phyloP scores from a whole-genome alignment of 2,888 invertebrate genomes.

The Heterodera filipjevi region DNA sequence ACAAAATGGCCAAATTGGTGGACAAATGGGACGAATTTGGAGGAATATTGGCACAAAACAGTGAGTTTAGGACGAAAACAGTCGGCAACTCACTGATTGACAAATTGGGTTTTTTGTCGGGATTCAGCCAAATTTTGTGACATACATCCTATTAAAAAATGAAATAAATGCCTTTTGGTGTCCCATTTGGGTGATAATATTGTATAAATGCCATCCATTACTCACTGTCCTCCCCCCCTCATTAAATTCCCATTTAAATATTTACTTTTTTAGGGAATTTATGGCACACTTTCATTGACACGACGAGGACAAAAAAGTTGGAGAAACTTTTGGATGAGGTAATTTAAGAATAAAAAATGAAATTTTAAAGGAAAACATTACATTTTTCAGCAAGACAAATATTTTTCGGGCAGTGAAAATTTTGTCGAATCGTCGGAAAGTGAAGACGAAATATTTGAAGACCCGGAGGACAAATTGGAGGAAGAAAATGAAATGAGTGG shows the following conservation, averaged over 20 bases:
- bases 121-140: too few relatives aligned
- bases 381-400: not conserved
- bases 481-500: not conserved
- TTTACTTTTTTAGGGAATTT: not conserved
- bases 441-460: not conserved
- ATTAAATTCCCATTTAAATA: too few relatives aligned
- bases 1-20: not conserved
- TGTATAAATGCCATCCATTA: too few relatives aligned
- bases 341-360: not conserved
- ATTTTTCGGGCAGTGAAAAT: not conserved
- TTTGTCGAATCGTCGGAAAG: not conserved
- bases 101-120: too few relatives aligned
- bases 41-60: not conserved
- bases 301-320: not conserved
- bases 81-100: too few relatives aligned
- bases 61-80: not conserved
- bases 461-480: not conserved
- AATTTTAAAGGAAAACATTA: not conserved
- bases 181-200: too few relatives aligned
- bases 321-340: not conserved
- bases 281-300: not conserved
- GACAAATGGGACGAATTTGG: not conserved
- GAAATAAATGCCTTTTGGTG: too few relatives aligned
- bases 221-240: too few relatives aligned
- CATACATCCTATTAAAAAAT: too few relatives aligned